A percentile compares a stretch with the other conserved stretches of the same genome.
phyloP scores from a whole-genome alignment of 2,797 vertebrate species.

The Coregonus sp. region DNA sequence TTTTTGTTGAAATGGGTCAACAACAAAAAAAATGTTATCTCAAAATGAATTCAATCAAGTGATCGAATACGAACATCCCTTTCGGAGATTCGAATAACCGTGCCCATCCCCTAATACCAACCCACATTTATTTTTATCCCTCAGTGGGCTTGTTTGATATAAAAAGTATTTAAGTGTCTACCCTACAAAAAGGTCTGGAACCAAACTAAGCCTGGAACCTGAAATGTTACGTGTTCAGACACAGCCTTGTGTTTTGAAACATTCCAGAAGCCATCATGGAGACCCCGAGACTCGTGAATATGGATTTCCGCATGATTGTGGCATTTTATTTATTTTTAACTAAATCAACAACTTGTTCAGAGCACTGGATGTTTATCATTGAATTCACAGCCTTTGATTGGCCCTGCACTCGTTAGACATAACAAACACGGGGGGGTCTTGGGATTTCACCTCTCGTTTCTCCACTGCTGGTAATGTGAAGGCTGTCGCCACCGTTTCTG shows the following conservation, averaged over 20 bases:
- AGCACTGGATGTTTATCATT: background rate
- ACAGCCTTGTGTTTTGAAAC: background rate
- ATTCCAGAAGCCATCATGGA: background rate
- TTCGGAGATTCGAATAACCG: too few species aligned
- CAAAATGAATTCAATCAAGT: too few species aligned
- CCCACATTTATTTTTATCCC: too few species aligned
- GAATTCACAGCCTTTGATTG: slow-evolving; percentile 14
- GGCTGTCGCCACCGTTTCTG: background rate
- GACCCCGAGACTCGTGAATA: slow-evolving; percentile 8
- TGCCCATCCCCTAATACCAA: too few species aligned
- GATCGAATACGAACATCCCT: too few species aligned
- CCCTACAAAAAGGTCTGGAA: slow-evolving; percentile 2
- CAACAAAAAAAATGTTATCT: too few species aligned
- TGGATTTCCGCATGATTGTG: background rate
- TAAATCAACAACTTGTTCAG: background rate
- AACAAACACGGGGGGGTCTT: background rate
- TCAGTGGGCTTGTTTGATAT: too few species aligned
- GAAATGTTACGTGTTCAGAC: background rate
- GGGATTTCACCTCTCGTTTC: background rate
- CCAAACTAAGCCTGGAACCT: background rate
- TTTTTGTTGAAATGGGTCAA: too few species aligned
- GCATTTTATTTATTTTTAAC: slow-evolving; percentile 9
- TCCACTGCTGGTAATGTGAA: background rate
- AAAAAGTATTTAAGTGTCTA: background rate
- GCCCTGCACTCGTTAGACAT: background rate